Percentiles rank a stretch among this genome's conserved stretches.
Evolutionary conservation across 1,140 invertebrate species (phyloP).

Genomic region (Pseudobourletiella spinata): DNA sequence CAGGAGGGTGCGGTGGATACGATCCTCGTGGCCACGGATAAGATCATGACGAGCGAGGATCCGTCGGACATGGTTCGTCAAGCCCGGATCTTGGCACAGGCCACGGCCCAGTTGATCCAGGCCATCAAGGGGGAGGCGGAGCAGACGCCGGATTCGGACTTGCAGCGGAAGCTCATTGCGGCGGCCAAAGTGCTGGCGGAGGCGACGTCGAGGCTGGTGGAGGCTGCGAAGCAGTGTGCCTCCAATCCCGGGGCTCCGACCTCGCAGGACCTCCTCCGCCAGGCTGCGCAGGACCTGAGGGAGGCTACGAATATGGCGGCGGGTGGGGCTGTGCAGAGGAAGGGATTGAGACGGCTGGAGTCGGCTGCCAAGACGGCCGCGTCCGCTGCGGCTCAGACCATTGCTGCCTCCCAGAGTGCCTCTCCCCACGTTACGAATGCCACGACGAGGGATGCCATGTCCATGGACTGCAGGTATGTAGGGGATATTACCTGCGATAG

Average conservation of each 20-base stretch:
- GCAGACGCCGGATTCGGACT: constrained; percentile 72
- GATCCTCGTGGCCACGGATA: constrained; percentile 82
- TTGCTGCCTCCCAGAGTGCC: constrained; percentile 51
- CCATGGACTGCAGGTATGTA: constrained; percentile 27
- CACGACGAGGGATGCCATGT: constrained; percentile 33
- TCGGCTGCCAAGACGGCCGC: constrained; percentile 77
- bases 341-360: constrained; percentile 64
- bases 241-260: constrained; percentile 70
- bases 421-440: constrained; percentile 59
- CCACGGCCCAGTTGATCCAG: constrained; percentile 82
- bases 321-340: constrained; percentile 65
- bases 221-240: constrained; percentile 87
- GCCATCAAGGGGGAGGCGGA: constrained; percentile 92
- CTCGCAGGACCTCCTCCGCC: constrained; percentile 71
- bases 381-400: constrained; percentile 73
- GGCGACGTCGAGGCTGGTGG: constrained; percentile 75
- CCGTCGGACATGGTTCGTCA: constrained; percentile 90
- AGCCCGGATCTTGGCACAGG: constrained; percentile 70
- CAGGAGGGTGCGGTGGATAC: constrained; percentile 80
- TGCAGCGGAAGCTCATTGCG: constrained; percentile 78
- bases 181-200: constrained; percentile 89
- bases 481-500: too few relatives aligned
- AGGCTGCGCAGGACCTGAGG: constrained; percentile 83
- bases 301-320: constrained; percentile 75
- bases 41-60: constrained; percentile 72